Evolutionary conservation across 2,888 invertebrate genomes (phyloP).

Genomic region (Drosophila setosimentum): DNA sequence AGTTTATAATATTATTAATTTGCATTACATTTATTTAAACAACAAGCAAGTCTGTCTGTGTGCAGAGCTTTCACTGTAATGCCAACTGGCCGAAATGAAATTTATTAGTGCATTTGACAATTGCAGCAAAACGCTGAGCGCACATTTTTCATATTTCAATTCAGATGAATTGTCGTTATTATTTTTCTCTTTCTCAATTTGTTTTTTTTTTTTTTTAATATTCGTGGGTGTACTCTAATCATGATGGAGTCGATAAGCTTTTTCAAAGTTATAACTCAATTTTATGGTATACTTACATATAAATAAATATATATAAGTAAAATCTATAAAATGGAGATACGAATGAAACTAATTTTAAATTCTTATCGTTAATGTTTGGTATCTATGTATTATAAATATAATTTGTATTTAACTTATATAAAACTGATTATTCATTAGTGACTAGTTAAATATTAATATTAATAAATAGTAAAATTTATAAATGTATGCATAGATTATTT

Average conservation of each 20-base stretch:
- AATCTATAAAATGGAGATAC: not conserved
- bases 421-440: not conserved
- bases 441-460: not conserved
- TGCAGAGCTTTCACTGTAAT: slow-evolving; percentile 37
- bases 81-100: slow-evolving; percentile 55
- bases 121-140: slow-evolving; percentile 69
- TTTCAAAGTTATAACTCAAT: not conserved
- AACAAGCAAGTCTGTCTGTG: not conserved
- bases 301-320: not conserved
- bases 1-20: not conserved
- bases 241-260: not conserved
- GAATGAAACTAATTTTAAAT: not conserved
- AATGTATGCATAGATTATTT: not conserved
- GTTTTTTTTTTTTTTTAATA: not conserved
- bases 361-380: not conserved
- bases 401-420: not conserved
- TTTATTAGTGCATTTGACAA: slow-evolving; percentile 78
- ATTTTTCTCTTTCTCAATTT: slow-evolving; percentile 11
- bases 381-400: not conserved
- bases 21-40: not conserved
- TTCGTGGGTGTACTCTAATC: slow-evolving; percentile 32
- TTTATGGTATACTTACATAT: not conserved
- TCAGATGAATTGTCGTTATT: slow-evolving; percentile 59
- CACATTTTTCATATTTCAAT: slow-evolving; percentile 77
- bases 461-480: not conserved